A percentile compares a stretch with the other conserved stretches of the same genome.
These are phyloP conservation scores for Sternotherus odoratus DNA, from an alignment of 2,797 vertebrate genomes.

Conservation along the genomic window DNA sequence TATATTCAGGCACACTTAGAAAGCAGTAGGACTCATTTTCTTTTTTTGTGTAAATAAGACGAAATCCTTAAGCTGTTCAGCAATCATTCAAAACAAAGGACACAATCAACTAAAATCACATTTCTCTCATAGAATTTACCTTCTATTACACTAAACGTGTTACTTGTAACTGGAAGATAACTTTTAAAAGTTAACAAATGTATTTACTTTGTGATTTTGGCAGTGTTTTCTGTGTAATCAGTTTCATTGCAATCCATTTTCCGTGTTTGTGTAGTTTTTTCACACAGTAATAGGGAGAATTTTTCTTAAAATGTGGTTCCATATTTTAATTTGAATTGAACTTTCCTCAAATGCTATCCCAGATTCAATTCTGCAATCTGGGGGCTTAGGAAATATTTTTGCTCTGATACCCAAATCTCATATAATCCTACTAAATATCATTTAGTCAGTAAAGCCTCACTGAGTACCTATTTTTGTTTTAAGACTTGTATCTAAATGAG, in stretches of 20 bases:
- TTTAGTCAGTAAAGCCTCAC: not conserved
- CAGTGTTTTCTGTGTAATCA: not conserved
- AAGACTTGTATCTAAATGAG: not conserved
- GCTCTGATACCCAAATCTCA: slow-evolving; percentile 10
- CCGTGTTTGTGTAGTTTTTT: not conserved
- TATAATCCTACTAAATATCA: not conserved
- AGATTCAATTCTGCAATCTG: not conserved
- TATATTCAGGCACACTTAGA: not conserved
- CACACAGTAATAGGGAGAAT: not conserved
- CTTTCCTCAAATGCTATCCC: not conserved
- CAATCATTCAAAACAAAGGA: not conserved
- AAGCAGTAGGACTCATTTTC: not conserved
- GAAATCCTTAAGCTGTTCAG: not conserved
- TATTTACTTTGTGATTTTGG: not conserved
- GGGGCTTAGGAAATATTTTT: not conserved
- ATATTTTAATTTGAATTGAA: not conserved
- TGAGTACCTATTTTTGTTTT: not conserved
- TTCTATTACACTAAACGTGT: not conserved
- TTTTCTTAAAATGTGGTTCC: not conserved
- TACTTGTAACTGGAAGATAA: not conserved
- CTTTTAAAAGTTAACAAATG: not conserved
- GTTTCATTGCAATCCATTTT: not conserved
- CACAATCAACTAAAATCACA: not conserved
- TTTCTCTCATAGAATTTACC: not conserved
- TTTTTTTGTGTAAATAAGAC: not conserved